These are phyloP conservation scores for Matsumurasca onukii DNA, from an alignment of 1,140 invertebrate species.

Conservation along the genomic window DNA sequence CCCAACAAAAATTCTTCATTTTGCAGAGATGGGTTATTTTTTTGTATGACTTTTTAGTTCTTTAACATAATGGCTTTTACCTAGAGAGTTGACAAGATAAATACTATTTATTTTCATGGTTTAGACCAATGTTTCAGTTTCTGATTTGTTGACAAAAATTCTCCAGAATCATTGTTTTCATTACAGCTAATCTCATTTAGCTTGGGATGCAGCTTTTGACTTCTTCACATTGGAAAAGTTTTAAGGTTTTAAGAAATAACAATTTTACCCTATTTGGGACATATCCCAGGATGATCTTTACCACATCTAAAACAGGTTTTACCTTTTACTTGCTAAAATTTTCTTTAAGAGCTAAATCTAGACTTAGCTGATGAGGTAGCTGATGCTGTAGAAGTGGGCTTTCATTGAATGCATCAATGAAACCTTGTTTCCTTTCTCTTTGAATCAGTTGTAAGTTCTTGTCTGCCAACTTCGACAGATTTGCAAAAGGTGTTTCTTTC, in stretches of 20 bases:
- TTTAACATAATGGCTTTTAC: conserved; percentile 18
- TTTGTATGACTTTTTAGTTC: conserved; percentile 22
- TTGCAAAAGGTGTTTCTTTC: too few relatives aligned
- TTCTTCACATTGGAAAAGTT: not conserved
- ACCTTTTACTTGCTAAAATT: too few relatives aligned
- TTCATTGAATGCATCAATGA: not conserved
- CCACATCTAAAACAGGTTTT: conserved; percentile 1
- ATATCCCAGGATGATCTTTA: not conserved
- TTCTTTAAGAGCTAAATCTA: not conserved
- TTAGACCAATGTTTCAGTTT: too few relatives aligned
- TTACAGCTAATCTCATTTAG: not conserved
- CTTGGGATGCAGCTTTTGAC: not conserved
- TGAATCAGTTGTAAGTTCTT: too few relatives aligned
- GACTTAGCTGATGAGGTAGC: not conserved
- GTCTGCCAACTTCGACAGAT: too few relatives aligned
- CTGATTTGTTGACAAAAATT: too few relatives aligned
- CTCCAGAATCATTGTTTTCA: not conserved
- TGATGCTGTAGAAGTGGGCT: not conserved
- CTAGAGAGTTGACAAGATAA: conserved; percentile 27
- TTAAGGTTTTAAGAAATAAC: not conserved
- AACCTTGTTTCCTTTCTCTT: not conserved
- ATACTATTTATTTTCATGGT: conserved; percentile 13
- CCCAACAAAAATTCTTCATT: too few relatives aligned
- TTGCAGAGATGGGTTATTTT: too few relatives aligned
- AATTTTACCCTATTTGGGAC: not conserved